Evolutionary conservation across 2,113 vertebrate genomes (phyloP).

Genomic region (Hipposideros armiger): DNA sequence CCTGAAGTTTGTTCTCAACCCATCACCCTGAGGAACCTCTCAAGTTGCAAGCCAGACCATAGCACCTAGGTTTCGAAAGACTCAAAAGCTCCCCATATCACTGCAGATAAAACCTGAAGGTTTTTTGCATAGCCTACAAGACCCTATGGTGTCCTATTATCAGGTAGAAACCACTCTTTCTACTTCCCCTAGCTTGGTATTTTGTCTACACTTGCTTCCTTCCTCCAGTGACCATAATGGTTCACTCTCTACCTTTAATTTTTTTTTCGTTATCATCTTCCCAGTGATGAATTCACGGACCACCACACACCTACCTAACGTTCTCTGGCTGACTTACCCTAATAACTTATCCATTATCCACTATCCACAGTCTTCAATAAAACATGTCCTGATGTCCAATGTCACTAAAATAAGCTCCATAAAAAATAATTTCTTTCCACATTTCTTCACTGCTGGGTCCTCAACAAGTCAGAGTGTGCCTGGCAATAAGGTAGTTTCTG

Average conservation of each 20-base stretch:
- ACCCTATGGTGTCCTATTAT: neutral
- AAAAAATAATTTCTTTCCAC: rapidly evolving
- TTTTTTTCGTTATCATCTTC: neutral
- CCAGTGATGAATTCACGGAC: neutral
- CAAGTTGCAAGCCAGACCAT: neutral
- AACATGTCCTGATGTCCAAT: neutral
- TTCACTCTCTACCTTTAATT: neutral
- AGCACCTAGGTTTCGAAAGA: neutral
- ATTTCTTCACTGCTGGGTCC: neutral
- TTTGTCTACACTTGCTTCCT: neutral
- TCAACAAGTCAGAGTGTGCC: no score
- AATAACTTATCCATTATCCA: rapidly evolving
- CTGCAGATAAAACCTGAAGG: neutral
- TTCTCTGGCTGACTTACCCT: neutral
- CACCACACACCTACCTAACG: neutral
- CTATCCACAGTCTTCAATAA: rapidly evolving
- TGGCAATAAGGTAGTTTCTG: rapidly evolving
- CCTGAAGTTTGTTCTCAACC: neutral
- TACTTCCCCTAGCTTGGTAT: neutral
- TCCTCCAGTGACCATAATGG: rapidly evolving
- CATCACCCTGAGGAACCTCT: neutral
- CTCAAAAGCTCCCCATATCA: neutral
- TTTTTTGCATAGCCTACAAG: neutral
- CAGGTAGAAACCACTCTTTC: neutral
- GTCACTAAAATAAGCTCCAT: neutral